Evolutionary conservation across 2,888 invertebrate genomes (phyloP).

Genomic region (Frankliniella fusca): DNA sequence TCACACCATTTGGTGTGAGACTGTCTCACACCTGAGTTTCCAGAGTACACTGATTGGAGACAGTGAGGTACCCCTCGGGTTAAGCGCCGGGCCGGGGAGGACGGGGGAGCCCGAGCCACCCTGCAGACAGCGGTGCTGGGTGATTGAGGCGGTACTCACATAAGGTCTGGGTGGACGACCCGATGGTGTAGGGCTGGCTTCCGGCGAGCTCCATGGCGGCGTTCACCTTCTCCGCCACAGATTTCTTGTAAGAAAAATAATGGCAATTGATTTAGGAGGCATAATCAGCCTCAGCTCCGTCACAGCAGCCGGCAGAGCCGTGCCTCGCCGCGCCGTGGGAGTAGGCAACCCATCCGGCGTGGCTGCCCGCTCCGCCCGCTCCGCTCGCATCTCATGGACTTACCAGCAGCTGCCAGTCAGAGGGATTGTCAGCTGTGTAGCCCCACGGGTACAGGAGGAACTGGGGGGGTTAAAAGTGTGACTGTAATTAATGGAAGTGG

Average conservation of each 20-base stretch:
- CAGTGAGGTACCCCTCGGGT: too few relatives aligned
- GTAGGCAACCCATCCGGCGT: neutral
- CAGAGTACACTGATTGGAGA: too few relatives aligned
- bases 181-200: constrained; percentile 7
- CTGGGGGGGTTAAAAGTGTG: constrained; percentile 51
- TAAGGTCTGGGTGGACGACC: constrained; percentile 4
- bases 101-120: too few relatives aligned
- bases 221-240: neutral
- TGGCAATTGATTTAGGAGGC: neutral
- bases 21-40: too few relatives aligned
- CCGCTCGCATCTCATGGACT: neutral
- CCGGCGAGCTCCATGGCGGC: neutral
- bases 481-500: neutral
- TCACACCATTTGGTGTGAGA: too few relatives aligned
- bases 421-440: constrained; percentile 47
- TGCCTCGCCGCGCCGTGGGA: neutral
- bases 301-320: neutral
- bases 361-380: neutral
- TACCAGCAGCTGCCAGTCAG: neutral
- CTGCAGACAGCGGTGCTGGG: neutral
- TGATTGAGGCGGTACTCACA: neutral
- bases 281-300: too few relatives aligned
- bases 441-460: constrained; percentile 85
- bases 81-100: too few relatives aligned
- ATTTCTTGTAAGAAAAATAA: neutral